A percentile compares a stretch with the other conserved stretches of the same genome.
phyloP scores from a whole-genome alignment of 2,888 invertebrate species.

The Nephrotoma flavescens region DNA sequence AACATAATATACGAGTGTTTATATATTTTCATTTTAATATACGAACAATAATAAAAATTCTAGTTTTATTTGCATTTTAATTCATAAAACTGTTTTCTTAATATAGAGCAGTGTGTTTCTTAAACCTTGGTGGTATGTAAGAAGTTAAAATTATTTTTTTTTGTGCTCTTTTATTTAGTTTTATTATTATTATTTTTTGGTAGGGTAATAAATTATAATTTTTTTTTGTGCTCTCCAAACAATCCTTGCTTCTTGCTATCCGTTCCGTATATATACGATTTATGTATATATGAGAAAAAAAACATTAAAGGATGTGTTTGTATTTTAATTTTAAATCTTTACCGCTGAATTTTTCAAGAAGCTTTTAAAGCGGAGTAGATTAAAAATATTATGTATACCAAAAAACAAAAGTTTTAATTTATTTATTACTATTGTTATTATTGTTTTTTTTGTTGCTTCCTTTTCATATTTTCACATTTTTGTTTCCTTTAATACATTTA shows the following conservation, averaged over 20 bases:
- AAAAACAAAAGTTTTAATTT: background rate
- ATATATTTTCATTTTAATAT: background rate
- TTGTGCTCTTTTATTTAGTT: background rate
- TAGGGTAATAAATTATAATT: background rate
- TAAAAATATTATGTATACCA: background rate
- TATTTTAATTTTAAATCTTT: background rate
- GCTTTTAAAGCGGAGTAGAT: background rate
- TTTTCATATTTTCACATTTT: background rate
- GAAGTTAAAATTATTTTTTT: background rate
- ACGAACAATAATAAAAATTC: background rate
- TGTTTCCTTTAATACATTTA: background rate
- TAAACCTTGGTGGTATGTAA: background rate
- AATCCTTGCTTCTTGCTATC: background rate
- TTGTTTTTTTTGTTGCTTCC: background rate
- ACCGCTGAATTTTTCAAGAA: background rate
- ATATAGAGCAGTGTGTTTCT: background rate
- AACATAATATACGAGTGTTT: background rate
- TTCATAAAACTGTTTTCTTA: background rate
- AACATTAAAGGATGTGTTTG: background rate
- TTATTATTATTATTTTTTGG: background rate
- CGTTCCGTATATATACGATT: background rate
- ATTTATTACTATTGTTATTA: background rate
- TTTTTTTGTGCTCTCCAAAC: background rate
- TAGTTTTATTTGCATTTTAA: background rate
- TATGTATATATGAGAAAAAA: background rate